These are phyloP conservation scores for Poecilus cupreus DNA, from an alignment of 2,888 invertebrate genomes.

Conservation along the genomic window DNA sequence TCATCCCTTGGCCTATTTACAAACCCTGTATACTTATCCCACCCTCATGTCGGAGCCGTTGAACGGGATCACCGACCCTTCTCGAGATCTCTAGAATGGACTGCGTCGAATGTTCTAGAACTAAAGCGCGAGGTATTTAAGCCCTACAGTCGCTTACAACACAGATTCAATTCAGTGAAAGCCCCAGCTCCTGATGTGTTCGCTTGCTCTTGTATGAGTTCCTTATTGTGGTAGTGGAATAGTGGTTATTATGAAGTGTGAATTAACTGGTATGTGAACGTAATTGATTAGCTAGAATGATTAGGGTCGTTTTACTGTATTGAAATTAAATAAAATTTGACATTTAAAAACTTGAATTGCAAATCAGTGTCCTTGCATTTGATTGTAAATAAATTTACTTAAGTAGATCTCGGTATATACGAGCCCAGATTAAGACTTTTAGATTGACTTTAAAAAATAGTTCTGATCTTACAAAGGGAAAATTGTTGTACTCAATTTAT, in stretches of 20 bases:
- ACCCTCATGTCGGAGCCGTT: background rate
- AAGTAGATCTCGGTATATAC: no score
- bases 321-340: no score
- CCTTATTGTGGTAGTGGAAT: background rate
- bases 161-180: background rate
- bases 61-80: background rate
- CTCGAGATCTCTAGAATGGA: background rate
- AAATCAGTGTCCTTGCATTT: no score
- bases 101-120: conserved; percentile 9
- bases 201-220: background rate
- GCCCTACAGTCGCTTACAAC: background rate
- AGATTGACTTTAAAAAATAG: no score
- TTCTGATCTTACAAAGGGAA: no score
- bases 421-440: no score
- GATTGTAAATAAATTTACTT: no score
- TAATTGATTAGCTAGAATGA: background rate
- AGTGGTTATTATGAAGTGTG: conserved; percentile 1
- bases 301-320: no score
- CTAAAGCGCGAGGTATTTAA: background rate
- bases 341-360: background rate
- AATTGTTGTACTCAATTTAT: no score
- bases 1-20: no score
- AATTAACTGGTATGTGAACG: background rate
- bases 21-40: background rate
- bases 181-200: no score